A percentile compares a stretch with the other conserved stretches of the same genome.
These are phyloP conservation scores for Noctua janthina DNA, from an alignment of 2,888 invertebrate species.

Conservation along the genomic window DNA sequence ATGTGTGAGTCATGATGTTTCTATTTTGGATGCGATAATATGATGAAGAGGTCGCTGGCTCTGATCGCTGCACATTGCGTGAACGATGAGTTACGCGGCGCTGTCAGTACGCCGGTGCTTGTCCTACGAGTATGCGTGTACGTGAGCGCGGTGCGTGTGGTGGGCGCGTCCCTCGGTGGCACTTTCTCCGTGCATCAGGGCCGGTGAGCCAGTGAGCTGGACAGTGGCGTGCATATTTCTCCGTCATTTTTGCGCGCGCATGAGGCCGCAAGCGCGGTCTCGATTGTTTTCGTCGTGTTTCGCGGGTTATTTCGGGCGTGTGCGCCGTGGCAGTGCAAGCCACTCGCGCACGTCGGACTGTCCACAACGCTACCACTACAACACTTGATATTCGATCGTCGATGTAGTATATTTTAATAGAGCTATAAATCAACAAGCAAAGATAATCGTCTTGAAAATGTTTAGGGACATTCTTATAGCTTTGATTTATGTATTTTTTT, in stretches of 20 bases:
- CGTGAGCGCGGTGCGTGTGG: conserved; percentile 18
- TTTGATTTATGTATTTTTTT: conserved; percentile 26
- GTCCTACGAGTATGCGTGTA: conserved; percentile 16
- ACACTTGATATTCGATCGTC: conserved; percentile 78
- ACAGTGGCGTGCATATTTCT: conserved; percentile 80
- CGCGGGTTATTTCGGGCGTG: conserved; percentile 87
- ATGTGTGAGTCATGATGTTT: conserved; percentile 23
- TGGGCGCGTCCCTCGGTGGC: conserved; percentile 41
- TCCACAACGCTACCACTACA: conserved; percentile 80
- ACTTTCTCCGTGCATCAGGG: conserved; percentile 66
- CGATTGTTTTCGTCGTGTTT: conserved; percentile 90
- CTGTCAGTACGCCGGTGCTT: conserved; percentile 13
- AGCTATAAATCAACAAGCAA: conserved; percentile 39
- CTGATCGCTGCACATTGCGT: conserved; percentile 15
- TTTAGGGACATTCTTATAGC: conserved; percentile 10
- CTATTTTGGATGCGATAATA: conserved; percentile 38
- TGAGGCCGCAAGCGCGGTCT: conserved; percentile 84
- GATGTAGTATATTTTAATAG: conserved; percentile 59
- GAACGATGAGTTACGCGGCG: conserved; percentile 21
- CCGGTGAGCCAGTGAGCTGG: conserved; percentile 58
- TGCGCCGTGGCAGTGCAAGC: conserved; percentile 83
- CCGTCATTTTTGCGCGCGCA: conserved; percentile 85
- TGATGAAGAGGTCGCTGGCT: conserved; percentile 22
- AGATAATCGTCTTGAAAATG: conserved; percentile 17
- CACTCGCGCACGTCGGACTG: conserved; percentile 84